Base-by-base conservation (phyloP, 2,113 vertebrate species). In the Amia ocellicauda region DNA sequence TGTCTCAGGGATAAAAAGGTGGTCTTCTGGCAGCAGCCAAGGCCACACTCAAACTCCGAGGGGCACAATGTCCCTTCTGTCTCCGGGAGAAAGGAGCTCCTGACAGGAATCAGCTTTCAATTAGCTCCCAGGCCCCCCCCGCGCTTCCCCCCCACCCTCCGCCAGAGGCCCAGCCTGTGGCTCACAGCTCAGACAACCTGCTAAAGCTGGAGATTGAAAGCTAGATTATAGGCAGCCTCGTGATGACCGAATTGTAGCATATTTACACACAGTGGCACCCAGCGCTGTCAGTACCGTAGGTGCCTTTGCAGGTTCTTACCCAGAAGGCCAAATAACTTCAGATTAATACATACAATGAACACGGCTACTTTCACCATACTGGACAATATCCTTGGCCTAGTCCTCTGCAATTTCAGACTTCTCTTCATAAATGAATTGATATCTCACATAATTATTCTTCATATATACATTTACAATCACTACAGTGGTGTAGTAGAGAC, bases 71-170 rank as follows among this genome's bases (percentile, higher is more conserved):
- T 79, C 74, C 72, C 72, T 54, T 79, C 77, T 88, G 86, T 93
- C 83, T 86, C 31, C 0, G 63, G 67, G 75, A 83, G 86, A 88
- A 87, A 88, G 83, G 81, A 81, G 73, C 82, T 84, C 70, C 83
- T 86, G 85, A 86, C 78, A 85, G 85, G 89, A 89, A 85, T 91
- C 84, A 75, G 80, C 86, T 90, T 89, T 91, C 91, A 89, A 85
- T 83, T 83, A 81, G 81, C 80, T 74, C 70, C 75, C 78, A 71
- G 75, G 74, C 80, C 68, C 70, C 76, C 78, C 79, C 80, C 79
- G 66, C 62, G 24, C 45, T 56, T 27, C 2, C 56, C 20, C 45
- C 23, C 53, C 58, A 49, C 57, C 81, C 31, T 11, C 31, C 68
- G 74, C 85, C 71, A 74, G 69, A 69, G 77, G 78, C 66, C 80